Base-by-base conservation (phyloP, 1,140 invertebrate species). In the Trichogramma pretiosum region DNA sequence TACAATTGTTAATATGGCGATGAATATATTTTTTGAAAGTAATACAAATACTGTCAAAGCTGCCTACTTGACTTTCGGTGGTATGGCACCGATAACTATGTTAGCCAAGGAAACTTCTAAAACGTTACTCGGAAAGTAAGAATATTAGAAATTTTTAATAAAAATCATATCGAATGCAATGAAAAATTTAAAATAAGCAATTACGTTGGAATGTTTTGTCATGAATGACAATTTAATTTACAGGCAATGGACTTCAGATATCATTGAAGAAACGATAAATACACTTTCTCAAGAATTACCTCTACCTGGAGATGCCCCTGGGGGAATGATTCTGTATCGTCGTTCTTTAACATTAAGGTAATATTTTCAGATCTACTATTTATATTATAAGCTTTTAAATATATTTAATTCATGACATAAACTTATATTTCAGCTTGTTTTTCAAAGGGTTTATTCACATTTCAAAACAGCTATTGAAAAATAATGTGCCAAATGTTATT, bases 31-130 rank as follows among this genome's bases (percentile, higher is more conserved):
- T 28, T 80, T 87, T 39, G 59, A 79, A 58, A 53, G 65, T 26
- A 60, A 70, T 35, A 76, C 73, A 10, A 65, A 73, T 52, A 64
- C 74, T 1, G 76, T 94, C 13, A 66, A 76, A 34, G 70, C 82
- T 41, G 75, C 84, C 14, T 68, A 70, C 32, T 65, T 95, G 35
- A 82, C 85, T 10, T 97, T 82, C 63, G 86, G 93, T 37, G 93
- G 93, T 17, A 92, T 97, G 88, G 89, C 87, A 8, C 85, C 89
- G 16, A 88, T 81, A 5, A 93, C 92, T 2, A 77, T 89, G 22
- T 70, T 87, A 62, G 85, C 89, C 1, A 69, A 70, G 8, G 78
- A 79, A 60, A 84, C 91, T 1, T 78, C 81, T 36, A 53, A 79
- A 49, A 53, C 70, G 16, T 68, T 91, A 28, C 72, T 74, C 48